Conservation (phyloP, 2,113 vertebrate genomes). For the Xerus inauris region DNA sequence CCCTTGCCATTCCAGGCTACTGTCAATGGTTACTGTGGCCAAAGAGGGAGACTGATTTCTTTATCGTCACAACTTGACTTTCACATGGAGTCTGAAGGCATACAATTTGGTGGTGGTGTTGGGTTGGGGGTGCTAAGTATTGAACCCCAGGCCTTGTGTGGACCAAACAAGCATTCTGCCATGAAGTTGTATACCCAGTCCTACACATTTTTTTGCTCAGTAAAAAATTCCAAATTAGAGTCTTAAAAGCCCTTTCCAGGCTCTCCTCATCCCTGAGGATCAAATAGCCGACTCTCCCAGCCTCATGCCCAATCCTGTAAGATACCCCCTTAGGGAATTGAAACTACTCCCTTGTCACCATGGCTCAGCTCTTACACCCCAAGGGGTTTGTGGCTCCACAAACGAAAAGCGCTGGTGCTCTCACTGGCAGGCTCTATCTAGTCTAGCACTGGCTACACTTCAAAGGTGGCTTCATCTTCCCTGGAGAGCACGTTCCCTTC, state of each 20-base stretch:
- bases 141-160: not conserved
- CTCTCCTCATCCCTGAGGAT: not conserved
- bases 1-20: not conserved
- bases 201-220: not conserved
- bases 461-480: slow-evolving; percentile 1
- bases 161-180: not conserved
- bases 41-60: not conserved
- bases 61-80: not conserved
- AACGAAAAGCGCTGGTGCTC: not conserved
- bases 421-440: not conserved
- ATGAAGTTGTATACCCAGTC: not conserved
- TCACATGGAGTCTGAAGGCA: not conserved
- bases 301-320: not conserved
- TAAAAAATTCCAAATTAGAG: not conserved
- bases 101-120: too few relatives aligned
- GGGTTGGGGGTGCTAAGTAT: too few relatives aligned
- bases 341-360: not conserved
- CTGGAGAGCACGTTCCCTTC: not conserved
- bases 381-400: not conserved
- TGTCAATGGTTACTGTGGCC: not conserved
- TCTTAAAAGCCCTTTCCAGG: not conserved
- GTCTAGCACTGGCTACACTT: not conserved
- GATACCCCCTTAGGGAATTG: not conserved
- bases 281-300: not conserved
- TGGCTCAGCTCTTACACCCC: not conserved